Evolutionary conservation across 2,888 invertebrate genomes (phyloP).

Genomic region (Lamproptera curius): DNA sequence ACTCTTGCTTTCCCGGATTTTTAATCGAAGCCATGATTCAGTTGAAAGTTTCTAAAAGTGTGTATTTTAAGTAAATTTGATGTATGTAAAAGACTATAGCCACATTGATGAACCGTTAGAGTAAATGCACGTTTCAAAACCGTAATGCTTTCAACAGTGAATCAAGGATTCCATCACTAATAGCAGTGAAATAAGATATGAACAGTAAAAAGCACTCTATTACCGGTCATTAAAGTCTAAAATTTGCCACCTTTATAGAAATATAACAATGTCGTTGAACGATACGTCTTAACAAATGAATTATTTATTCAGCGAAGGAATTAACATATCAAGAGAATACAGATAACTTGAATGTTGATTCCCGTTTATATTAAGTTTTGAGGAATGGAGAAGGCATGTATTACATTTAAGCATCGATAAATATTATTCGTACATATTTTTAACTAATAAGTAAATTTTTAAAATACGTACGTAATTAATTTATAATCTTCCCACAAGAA

Average conservation of each 20-base stretch:
- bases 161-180: conserved; percentile 11
- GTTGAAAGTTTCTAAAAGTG: not conserved
- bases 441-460: too few species aligned
- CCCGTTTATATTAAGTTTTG: not conserved
- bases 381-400: too few species aligned
- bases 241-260: conserved; percentile 20
- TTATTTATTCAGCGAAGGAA: conserved; percentile 72
- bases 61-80: not conserved
- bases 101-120: conserved; percentile 1
- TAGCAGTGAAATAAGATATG: conserved; percentile 22
- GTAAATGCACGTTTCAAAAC: conserved; percentile 9
- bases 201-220: conserved; percentile 36
- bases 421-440: too few species aligned
- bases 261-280: conserved; percentile 55
- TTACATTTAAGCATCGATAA: too few species aligned
- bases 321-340: conserved; percentile 70
- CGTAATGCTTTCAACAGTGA: conserved; percentile 10
- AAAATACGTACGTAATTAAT: too few species aligned
- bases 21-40: not conserved
- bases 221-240: conserved; percentile 27
- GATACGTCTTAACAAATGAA: conserved; percentile 70
- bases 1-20: not conserved
- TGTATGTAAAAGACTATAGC: not conserved
- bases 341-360: conserved; percentile 19
- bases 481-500: too few species aligned